Base-by-base conservation (phyloP, 2,888 invertebrate species). In the Harpalus rufipes region DNA sequence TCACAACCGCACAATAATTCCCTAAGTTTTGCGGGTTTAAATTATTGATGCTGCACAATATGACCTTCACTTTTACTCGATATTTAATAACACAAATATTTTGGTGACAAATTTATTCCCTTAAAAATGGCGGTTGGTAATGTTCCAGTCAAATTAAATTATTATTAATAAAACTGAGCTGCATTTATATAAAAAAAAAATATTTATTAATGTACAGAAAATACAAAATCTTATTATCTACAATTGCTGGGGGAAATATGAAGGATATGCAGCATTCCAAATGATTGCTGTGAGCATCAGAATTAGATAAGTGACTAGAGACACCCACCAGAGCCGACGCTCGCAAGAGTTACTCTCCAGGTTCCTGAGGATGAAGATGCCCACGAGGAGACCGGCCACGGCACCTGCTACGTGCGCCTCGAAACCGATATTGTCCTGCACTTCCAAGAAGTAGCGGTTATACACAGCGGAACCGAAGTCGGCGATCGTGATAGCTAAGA, bases 361-460 rank as follows among this genome's bases (percentile, higher is more conserved):
- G 91, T 97, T 97, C 21, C 96, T 93, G n/a, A 97, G 92, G 0
- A 96, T 94, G 8, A 97, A 96, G 86, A 95, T 92, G 1, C 95
- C 95, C 61, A 95, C 92, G 18, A 95, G 90, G 2, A 95, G 90
- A 88, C 99, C 99, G 81, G 97, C 97, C 0, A 98, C 87, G 61
- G 97, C 97, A 0, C 98, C 98, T 0, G 96, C 97, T 58, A 97
- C 91, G 91, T 98, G 98, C 18, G 98, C 98, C 6, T 96, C 95
- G 89, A 98, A 98, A n/a, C 97, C 97, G 81, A 97, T 95, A 91
- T 96, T 94, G 89, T 94, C 94, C 68, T 93, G 88, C 0, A 93
- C 91, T 58, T 94, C 92, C 10, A 93, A 92, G 86, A 94, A 92
- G 90, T 97, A 96, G 21, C 96, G 92, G 89, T 96, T 95, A 91